Base-by-base conservation (phyloP, 2,888 invertebrate species). In the Chrysomela aeneicollis region DNA sequence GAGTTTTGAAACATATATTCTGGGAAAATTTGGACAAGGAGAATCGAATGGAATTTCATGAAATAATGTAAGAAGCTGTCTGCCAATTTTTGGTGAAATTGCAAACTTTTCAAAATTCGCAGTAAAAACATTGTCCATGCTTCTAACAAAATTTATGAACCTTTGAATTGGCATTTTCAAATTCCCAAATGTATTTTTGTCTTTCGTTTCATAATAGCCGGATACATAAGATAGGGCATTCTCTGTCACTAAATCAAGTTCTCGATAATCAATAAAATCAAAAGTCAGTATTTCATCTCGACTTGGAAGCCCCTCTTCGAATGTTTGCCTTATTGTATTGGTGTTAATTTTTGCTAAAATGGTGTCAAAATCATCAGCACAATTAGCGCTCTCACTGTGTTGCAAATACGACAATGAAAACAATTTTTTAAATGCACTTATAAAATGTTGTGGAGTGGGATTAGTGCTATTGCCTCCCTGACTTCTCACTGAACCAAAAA, bases 211-310 rank as follows among this genome's bases (percentile, higher is more conserved):
- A 58, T 58, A 21, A 51, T 60, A 51, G 10, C 60, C 59, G 49
- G 47, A 59, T 8, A 49, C 49, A 59, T 59, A 59, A 32, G 59
- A 49, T 15, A 59, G 35, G 30, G 59, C 30, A 59, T 59, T 59
- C 49, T 59, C 32, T 15, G 46, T 30, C 6, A 49, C 37, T 12
- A 55, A 42, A 35, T 35, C 32, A n/a, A 35, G 6, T 10, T 35
- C 32, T 10, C 32, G 32, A 8, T 21, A 50, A 50, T 50, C 50
- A 50, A 21, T 50, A 21, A 50, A 50, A 50, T 50, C 50, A 15
- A 50, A 50, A 21, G 50, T 50, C 5, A 50, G 50, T 19, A 50
- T 19, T 50, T 9, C 19, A 8, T 50, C 19, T 50, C 8, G 17
- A 49, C 26, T 26, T 26, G 32, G 32, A 10, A 35, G 4, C 32